phyloP scores from a whole-genome alignment of 2,113 vertebrate species.

The Centrocercus urophasianus region DNA sequence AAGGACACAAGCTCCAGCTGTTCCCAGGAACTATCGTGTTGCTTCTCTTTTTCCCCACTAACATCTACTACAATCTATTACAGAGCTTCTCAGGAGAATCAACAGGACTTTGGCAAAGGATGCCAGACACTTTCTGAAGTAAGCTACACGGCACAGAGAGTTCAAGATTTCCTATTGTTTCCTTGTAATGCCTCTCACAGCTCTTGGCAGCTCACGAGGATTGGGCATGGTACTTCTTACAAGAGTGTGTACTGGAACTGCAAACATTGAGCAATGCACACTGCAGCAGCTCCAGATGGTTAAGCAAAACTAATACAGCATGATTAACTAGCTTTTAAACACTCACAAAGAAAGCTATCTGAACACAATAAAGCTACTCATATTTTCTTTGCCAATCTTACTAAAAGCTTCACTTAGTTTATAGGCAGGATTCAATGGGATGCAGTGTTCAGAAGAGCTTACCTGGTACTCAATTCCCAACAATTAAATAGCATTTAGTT shows the following conservation, averaged over 20 bases:
- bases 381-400: background rate
- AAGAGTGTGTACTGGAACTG: fast-evolving
- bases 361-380: background rate
- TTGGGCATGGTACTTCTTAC: background rate
- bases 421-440: fast-evolving
- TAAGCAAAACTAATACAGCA: background rate
- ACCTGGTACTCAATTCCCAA: background rate
- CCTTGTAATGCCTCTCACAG: background rate
- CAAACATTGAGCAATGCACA: background rate
- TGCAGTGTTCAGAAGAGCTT: fast-evolving
- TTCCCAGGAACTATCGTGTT: background rate
- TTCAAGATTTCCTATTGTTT: background rate
- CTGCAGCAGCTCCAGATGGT: background rate
- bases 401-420: background rate
- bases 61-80: background rate
- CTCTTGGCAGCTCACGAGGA: background rate
- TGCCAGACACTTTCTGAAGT: background rate
- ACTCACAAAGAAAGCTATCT: background rate
- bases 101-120: background rate
- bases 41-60: fast-evolving
- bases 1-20: background rate
- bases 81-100: background rate
- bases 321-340: background rate
- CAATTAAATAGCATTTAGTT: fast-evolving
- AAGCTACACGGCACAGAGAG: fast-evolving